phyloP scores from a whole-genome alignment of 2,888 invertebrate genomes.

The Eupithecia pulchellata region DNA sequence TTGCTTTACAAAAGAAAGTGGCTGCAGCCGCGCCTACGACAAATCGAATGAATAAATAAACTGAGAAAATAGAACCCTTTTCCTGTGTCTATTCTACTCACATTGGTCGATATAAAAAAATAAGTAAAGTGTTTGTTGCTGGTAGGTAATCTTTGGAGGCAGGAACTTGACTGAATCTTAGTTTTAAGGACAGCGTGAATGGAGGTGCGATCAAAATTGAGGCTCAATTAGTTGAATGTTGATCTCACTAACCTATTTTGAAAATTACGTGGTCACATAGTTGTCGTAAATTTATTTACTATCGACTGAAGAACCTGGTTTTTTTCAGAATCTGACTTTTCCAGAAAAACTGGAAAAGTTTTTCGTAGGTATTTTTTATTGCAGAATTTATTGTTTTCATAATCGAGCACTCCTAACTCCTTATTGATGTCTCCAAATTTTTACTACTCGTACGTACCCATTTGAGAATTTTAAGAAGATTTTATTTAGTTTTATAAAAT shows the following conservation, averaged over 20 bases:
- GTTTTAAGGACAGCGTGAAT: neutral
- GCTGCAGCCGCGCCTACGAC: conserved; percentile 10
- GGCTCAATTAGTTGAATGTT: neutral
- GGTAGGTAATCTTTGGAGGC: neutral
- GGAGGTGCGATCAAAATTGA: neutral
- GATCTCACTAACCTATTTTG: neutral
- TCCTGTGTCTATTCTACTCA: conserved; percentile 1
- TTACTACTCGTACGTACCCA: neutral
- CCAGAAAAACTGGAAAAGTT: no score
- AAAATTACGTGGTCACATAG: neutral
- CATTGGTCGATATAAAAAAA: neutral
- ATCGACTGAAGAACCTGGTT: no score
- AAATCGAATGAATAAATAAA: conserved; percentile 12
- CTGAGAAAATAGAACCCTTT: conserved; percentile 12
- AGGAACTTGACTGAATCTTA: neutral
- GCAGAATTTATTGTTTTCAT: no score
- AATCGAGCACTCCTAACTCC: no score
- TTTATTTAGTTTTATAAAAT: neutral
- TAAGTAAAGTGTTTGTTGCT: neutral
- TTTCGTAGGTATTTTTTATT: no score
- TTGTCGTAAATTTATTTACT: no score
- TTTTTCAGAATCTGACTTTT: no score
- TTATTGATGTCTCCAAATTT: neutral
- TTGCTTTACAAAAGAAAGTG: conserved; percentile 14
- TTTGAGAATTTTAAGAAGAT: neutral